phyloP scores from a whole-genome alignment of 2,113 vertebrate genomes.

The Monopterus albus region DNA sequence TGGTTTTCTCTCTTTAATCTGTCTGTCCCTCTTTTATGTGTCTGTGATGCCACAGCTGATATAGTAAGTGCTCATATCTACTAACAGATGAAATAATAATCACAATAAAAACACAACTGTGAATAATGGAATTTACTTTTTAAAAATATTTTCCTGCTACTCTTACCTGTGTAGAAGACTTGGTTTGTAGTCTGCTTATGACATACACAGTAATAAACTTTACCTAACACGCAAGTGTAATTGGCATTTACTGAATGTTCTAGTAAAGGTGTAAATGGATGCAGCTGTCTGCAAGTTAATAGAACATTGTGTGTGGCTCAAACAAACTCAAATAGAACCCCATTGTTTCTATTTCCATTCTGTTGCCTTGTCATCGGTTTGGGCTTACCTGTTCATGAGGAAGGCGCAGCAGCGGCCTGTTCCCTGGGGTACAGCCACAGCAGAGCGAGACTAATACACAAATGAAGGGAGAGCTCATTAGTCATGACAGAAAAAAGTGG shows the following conservation, averaged over 20 bases:
- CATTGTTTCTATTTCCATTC: conserved; percentile 71
- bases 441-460: conserved; percentile 79
- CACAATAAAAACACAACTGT: not conserved
- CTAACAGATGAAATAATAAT: too few species aligned
- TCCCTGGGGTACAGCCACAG: conserved; percentile 75
- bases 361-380: conserved; percentile 68
- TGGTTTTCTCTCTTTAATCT: too few species aligned
- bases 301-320: conserved; percentile 27
- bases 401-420: conserved; percentile 66
- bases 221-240: not conserved
- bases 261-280: conserved; percentile 5
- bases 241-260: conserved; percentile 1
- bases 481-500: conserved; percentile 78
- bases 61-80: not conserved
- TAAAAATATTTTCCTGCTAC: not conserved
- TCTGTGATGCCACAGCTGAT: not conserved
- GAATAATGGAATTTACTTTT: not conserved
- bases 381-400: conserved; percentile 72
- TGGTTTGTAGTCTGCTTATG: not conserved
- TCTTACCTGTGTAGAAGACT: not conserved
- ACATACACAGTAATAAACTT: too few species aligned
- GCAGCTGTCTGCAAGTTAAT: conserved; percentile 15
- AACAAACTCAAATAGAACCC: conserved; percentile 50
- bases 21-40: not conserved
- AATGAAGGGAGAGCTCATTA: conserved; percentile 79